Conservation (phyloP, 2,113 vertebrate species). For the Climacteris rufus region DNA sequence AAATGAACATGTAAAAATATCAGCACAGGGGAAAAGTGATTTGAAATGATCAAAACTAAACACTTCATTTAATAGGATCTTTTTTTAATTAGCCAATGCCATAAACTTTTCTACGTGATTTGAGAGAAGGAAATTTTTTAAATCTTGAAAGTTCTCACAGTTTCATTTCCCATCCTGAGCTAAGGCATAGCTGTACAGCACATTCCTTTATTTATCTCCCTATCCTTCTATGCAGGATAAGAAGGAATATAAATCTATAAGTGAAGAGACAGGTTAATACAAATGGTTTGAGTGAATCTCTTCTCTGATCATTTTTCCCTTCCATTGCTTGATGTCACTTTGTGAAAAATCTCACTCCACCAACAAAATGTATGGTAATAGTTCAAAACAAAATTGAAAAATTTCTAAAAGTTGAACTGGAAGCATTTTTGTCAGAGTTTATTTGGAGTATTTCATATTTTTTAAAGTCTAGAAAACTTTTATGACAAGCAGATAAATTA, state of each 20-base stretch:
- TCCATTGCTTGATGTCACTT: constrained; percentile 53
- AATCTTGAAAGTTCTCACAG: background rate
- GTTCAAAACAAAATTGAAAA: constrained; percentile 74
- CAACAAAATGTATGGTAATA: constrained; percentile 64
- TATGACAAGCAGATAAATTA: constrained; percentile 79
- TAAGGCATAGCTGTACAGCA: background rate
- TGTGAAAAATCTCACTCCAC: constrained; percentile 45
- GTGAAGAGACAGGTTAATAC: constrained; percentile 50
- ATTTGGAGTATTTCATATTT: constrained; percentile 69
- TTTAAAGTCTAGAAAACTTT: constrained; percentile 78
- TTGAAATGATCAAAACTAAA: background rate
- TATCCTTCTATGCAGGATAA: constrained; percentile 9
- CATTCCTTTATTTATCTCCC: constrained; percentile 13
- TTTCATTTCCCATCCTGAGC: background rate
- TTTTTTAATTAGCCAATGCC: background rate
- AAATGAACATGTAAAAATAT: background rate
- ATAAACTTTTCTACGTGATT: background rate
- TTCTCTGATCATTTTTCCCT: constrained; percentile 63
- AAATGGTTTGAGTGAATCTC: constrained; percentile 67
- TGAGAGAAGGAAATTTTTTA: background rate
- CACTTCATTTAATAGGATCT: background rate
- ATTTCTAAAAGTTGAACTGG: constrained; percentile 74
- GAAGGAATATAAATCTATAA: constrained; percentile 54
- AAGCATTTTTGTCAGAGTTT: constrained; percentile 74
- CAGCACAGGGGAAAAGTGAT: background rate